Evolutionary conservation across 2,797 vertebrate genomes (phyloP), one percentile per base, ranked within the genome.

Genomic region (Sparidentex hasta): DNA sequence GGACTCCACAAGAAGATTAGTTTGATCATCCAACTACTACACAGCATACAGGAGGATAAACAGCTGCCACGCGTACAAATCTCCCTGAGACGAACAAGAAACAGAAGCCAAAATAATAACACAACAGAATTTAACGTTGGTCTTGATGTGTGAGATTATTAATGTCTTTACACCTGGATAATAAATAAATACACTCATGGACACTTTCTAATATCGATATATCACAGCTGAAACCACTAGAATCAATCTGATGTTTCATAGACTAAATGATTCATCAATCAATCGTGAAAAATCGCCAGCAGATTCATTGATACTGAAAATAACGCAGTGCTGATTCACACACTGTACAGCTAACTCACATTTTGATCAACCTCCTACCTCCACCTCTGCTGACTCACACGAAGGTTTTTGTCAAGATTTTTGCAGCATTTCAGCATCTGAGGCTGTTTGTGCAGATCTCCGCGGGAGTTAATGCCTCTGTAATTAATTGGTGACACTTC

Each of bases 401-500:
- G 11, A 38, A 38, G 7, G 38, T 11, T 38, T 38, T 5, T 33
- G 8, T 48, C 14, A 56, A n/a, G 46, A 62, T 29, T 44, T 50
- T 72, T 51, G 17, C 9, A 50, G 38, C 18, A 20, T 62, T 69
- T 64, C n/a, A 25, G 18, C 73, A 65, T 61, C 18, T 56, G 21
- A 69, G 13, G 63, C 73, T 50, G 57, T 38, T 47, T 21, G 48
- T 29, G 44, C 51, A 38, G 16, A 18, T 62, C 54, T 74, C 52
- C 27, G 52, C 41, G 25, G 14, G 58, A 44, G 56, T 27, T 66
- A 65, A 82, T 44, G 48, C 33, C 14, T 27, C 58, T 14, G 18
- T 77, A 81, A 87, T 81, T 23, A 65, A 87, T 58, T 55, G 61
- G 78, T 78, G 38, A 63, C 56, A 74, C 70, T 64, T 80, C 21